Conservation (phyloP, 2,113 vertebrate genomes). For the Tragelaphus buxtoni region DNA sequence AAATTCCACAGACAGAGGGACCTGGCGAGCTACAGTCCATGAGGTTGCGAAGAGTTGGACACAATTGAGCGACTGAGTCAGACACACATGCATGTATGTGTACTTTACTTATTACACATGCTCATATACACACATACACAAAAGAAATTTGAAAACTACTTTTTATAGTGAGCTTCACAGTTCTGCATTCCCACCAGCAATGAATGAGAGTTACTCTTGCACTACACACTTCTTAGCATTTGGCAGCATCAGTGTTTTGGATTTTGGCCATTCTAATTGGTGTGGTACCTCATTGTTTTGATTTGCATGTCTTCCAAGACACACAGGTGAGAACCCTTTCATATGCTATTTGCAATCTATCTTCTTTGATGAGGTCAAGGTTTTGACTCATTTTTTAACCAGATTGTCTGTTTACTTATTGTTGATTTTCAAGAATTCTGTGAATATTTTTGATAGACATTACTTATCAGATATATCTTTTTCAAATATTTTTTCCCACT, state of each 20-base stretch:
- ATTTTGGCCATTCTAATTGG: not conserved
- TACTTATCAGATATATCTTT: not conserved
- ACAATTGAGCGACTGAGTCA: rapidly evolving
- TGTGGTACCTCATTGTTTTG: not conserved
- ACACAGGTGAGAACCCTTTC: not conserved
- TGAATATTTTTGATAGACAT: not conserved
- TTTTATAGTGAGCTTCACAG: not conserved
- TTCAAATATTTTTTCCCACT: not conserved
- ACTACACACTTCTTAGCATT: not conserved
- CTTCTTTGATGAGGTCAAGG: not conserved
- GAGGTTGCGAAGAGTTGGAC: not conserved
- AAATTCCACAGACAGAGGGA: not conserved
- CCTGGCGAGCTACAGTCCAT: not conserved
- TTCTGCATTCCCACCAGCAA: not conserved
- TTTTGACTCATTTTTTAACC: not conserved
- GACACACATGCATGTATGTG: not conserved
- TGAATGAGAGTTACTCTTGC: not conserved
- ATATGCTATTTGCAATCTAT: not conserved
- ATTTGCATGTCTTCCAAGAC: not conserved
- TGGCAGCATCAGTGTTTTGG: not conserved
- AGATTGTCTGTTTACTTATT: not conserved
- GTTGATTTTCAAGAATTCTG: not conserved
- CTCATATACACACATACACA: not conserved
- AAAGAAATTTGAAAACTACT: not conserved
- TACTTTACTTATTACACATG: not conserved